These are phyloP conservation scores for Drosophila cognata DNA, from an alignment of 2,888 invertebrate species.

Conservation along the genomic window DNA sequence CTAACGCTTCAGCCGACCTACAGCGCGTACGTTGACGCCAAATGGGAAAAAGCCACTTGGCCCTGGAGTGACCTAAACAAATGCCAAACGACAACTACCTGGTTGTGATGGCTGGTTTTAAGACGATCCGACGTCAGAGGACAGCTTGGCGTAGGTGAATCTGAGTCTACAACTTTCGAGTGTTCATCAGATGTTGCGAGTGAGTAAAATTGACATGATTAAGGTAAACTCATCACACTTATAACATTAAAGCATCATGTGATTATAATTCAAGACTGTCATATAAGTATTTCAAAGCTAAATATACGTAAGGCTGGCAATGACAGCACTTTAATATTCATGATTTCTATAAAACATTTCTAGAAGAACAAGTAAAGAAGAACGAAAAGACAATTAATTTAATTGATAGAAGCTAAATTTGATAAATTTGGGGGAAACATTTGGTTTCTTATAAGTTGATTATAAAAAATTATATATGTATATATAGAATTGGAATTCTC, in stretches of 20 bases:
- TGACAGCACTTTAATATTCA: not conserved
- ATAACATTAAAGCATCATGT: not conserved
- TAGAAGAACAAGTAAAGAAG: not conserved
- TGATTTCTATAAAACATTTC: not conserved
- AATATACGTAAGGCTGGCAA: not conserved
- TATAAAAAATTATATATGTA: not conserved
- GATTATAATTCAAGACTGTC: not conserved
- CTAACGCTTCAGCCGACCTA: slow-evolving; percentile 51
- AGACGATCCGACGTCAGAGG: slow-evolving; percentile 5
- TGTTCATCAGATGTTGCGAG: not conserved
- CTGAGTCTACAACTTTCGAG: not conserved
- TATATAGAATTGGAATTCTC: not conserved
- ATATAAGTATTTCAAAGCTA: not conserved
- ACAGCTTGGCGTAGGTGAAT: not conserved
- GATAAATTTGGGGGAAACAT: not conserved
- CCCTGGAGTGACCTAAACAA: slow-evolving; percentile 42
- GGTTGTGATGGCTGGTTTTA: slow-evolving; percentile 1
- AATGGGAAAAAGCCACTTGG: slow-evolving; percentile 22
- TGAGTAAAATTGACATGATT: not conserved
- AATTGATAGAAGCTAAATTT: not conserved
- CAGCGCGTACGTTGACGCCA: slow-evolving; percentile 67
- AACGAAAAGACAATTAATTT: not conserved
- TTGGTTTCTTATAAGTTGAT: not conserved
- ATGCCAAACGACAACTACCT: slow-evolving; percentile 22
- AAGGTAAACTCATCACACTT: not conserved